Base-by-base conservation (phyloP, 2,888 invertebrate genomes). In the Sarcophaga caerulescens region DNA sequence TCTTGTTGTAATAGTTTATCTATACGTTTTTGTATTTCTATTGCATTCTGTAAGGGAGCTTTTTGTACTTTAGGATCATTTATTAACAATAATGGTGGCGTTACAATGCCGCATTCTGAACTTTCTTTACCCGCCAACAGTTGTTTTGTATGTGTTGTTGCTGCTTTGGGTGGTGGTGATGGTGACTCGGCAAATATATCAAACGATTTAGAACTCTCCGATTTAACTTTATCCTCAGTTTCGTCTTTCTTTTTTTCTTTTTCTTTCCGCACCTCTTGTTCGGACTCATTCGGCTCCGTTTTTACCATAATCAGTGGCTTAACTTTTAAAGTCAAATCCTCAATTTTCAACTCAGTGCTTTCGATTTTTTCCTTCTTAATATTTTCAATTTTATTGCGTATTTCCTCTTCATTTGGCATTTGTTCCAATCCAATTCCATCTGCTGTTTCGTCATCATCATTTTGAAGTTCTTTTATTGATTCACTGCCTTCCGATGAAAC, bases 141-240 rank as follows among this genome's bases (percentile, higher is more conserved):
- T 14, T 25, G 52, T 60, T 74, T 47, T 23, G 4, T 71, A 3
- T 11, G 11, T n/a, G 23, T 82, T 69, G 11, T 23, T 62, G 52
- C 23, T 80, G 63, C 3, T 52, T 68, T 44, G 8, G 35, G 47
- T 63, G 57, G 5, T 4, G 62, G 71, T 87, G 91, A 90, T 68
- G 91, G 90, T 6, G 92, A 91, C 71, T 90, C 91, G 25, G 91
- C 91, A 78, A 91, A 92, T 87, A 91, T 91, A 84, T 92, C 91
- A 59, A 88, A 89, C 25, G 19, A 35, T 78, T 65, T 66, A 35
- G 57, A 44, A 45, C 12, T 1, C 47, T 81, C 44, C 21, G 68
- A 77, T 21, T 17, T 14, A n/a, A 14, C 19, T 21, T 25, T 25
- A 11, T 60, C 21, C 63, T 52, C 8, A 8, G 70, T 52, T n/a